Evolutionary conservation across 2,888 invertebrate species (phyloP).

Genomic region (Aphidoletes aphidimyza): DNA sequence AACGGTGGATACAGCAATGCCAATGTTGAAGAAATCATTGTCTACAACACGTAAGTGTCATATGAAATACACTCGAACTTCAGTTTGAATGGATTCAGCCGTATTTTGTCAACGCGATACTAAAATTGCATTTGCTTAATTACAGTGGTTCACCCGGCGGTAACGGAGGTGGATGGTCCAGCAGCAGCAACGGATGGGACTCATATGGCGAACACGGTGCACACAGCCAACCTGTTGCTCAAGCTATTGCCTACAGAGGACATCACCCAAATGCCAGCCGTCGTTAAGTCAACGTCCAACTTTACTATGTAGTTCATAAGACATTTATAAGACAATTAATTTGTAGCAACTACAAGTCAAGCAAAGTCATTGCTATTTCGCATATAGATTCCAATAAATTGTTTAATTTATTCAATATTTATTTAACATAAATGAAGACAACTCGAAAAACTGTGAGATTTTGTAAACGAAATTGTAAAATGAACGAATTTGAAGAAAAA

Average conservation of each 20-base stretch:
- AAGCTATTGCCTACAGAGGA: conserved; percentile 68
- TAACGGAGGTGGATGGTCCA: conserved; percentile 52
- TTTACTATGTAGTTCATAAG: background rate
- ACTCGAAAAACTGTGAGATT: too few species aligned
- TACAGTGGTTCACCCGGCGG: conserved; percentile 53
- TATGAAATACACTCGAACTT: too few species aligned
- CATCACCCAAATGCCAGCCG: conserved; percentile 62
- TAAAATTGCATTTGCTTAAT: background rate
- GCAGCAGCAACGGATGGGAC: conserved; percentile 63
- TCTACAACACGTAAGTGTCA: background rate
- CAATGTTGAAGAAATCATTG: conserved; percentile 39
- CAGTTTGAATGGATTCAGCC: too few species aligned
- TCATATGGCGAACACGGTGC: conserved; percentile 63
- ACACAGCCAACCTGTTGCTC: conserved; percentile 68
- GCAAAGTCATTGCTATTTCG: too few species aligned
- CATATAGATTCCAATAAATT: too few species aligned
- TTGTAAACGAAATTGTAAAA: too few species aligned
- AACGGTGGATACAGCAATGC: conserved; percentile 61
- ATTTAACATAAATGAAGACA: too few species aligned
- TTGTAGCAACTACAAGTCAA: conserved; percentile 5
- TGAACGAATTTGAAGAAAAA: too few species aligned
- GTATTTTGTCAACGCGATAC: background rate
- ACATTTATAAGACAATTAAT: background rate
- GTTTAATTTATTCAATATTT: too few species aligned
- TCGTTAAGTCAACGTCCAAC: background rate